Conservation (phyloP, 2,113 vertebrate species). For the Strigops habroptila region DNA sequence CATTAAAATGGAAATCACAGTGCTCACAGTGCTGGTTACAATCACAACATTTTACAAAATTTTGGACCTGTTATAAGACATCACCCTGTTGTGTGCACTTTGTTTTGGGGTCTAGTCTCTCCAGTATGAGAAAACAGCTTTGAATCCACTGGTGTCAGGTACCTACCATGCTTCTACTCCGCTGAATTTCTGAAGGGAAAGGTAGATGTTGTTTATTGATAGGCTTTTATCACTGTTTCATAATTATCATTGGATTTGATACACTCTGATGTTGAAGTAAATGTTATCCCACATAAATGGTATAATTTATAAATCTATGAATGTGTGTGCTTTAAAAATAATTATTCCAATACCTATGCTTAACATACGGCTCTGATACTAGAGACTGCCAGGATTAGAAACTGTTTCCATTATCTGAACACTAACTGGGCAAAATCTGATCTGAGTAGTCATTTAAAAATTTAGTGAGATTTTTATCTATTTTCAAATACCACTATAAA, state of each 20-base stretch:
- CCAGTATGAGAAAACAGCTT: not conserved
- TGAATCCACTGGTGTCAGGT: not conserved
- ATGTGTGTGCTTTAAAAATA: not conserved
- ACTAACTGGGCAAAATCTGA: slow-evolving; percentile 10
- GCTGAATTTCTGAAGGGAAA: not conserved
- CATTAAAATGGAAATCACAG: not conserved
- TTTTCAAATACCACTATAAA: slow-evolving; percentile 48
- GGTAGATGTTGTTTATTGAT: not conserved
- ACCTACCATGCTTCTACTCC: not conserved
- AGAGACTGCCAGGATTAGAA: not conserved
- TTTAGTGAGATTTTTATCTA: slow-evolving; percentile 35
- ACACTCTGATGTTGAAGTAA: not conserved
- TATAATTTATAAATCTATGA: not conserved
- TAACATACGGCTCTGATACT: not conserved
- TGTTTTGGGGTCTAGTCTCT: not conserved
- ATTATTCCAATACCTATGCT: not conserved
- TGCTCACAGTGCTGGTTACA: not conserved
- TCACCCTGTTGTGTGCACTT: not conserved
- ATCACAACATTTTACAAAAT: not conserved
- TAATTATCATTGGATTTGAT: slow-evolving; percentile 5
- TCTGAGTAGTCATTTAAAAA: slow-evolving; percentile 22
- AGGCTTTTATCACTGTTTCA: not conserved
- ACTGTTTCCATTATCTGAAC: not conserved
- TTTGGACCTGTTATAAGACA: not conserved
- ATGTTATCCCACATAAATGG: not conserved